These are phyloP conservation scores for Thamnophis elegans DNA, from an alignment of 2,797 vertebrate genomes.

Conservation along the genomic window DNA sequence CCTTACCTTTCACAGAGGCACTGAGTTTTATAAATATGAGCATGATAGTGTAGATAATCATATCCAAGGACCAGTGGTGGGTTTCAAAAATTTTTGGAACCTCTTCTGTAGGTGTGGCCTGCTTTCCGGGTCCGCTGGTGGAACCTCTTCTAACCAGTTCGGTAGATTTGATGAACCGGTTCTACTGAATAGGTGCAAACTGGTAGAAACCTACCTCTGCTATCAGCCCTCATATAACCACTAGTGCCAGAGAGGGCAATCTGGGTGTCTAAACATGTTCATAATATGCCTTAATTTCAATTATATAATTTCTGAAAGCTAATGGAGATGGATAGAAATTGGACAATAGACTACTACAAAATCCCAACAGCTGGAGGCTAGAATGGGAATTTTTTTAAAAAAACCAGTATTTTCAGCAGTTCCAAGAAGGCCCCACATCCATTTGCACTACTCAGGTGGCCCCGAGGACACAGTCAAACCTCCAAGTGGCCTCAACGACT, in stretches of 20 bases:
- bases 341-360: not conserved
- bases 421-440: not conserved
- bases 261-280: not conserved
- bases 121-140: too few relatives aligned
- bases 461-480: not conserved
- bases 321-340: not conserved
- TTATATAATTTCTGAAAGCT: not conserved
- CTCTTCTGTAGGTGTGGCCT: too few relatives aligned
- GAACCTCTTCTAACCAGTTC: too few relatives aligned
- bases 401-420: not conserved
- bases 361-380: not conserved
- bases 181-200: too few relatives aligned
- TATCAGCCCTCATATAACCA: not conserved
- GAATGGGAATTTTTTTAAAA: not conserved
- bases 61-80: too few relatives aligned
- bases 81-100: too few relatives aligned
- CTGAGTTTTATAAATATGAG: too few relatives aligned
- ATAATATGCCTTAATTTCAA: not conserved
- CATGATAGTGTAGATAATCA: too few relatives aligned
- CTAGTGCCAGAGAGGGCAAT: not conserved
- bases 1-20: too few relatives aligned
- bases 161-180: too few relatives aligned
- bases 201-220: too few relatives aligned
- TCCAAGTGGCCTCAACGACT: not conserved
- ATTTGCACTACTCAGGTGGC: not conserved